These are phyloP conservation scores for Nasonia giraulti DNA, from an alignment of 1,140 invertebrate genomes.

Conservation along the genomic window DNA sequence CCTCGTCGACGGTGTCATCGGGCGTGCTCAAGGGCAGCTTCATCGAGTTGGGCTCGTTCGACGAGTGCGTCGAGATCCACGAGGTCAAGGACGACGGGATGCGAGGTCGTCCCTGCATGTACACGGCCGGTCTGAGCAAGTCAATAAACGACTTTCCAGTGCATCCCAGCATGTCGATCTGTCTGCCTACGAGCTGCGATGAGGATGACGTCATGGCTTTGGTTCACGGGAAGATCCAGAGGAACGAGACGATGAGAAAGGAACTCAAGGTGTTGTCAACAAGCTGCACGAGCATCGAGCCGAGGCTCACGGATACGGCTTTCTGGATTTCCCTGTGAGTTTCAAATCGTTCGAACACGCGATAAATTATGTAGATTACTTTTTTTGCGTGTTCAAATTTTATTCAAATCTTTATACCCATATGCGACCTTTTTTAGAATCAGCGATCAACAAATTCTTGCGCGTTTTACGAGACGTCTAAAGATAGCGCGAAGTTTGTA, in stretches of 20 bases:
- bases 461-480: no score
- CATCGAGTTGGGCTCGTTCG: slow-evolving; percentile 62
- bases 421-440: no score
- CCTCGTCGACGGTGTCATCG: slow-evolving; percentile 62
- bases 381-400: no score
- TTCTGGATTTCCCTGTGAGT: background rate
- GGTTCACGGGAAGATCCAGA: background rate
- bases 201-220: slow-evolving; percentile 20
- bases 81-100: slow-evolving; percentile 12
- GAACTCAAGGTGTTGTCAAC: background rate
- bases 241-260: background rate
- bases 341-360: background rate
- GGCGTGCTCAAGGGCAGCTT: slow-evolving; percentile 64
- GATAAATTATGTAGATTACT: no score
- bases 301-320: background rate
- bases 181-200: slow-evolving; percentile 51
- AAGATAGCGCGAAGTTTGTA: no score
- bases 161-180: slow-evolving; percentile 50
- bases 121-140: background rate
- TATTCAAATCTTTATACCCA: no score
- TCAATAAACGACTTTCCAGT: background rate
- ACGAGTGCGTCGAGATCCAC: slow-evolving; percentile 60
- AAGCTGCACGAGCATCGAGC: background rate
- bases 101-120: slow-evolving; percentile 54
- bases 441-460: no score